These are phyloP conservation scores for Pteruthius melanotis DNA, from an alignment of 2,113 vertebrate species.

Conservation along the genomic window DNA sequence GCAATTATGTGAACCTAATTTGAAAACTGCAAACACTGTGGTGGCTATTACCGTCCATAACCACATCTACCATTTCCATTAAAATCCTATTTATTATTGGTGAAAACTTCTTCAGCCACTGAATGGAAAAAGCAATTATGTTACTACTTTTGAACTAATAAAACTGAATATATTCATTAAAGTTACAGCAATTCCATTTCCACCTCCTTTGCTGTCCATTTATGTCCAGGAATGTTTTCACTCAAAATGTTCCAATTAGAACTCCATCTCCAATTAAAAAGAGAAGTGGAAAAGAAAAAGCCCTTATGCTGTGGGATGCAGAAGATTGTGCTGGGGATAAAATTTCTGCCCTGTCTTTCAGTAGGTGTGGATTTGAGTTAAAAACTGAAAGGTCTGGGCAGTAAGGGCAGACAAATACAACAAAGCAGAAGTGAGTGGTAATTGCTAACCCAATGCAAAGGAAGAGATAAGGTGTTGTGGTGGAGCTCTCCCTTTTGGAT, in stretches of 20 bases:
- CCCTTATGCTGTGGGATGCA: background rate
- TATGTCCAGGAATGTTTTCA: conserved; percentile 35
- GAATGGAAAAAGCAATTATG: conserved; percentile 65
- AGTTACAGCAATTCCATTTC: conserved; percentile 52
- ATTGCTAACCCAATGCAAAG: background rate
- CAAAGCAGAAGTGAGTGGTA: background rate
- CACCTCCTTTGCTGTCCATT: conserved; percentile 4
- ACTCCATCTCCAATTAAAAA: conserved; percentile 14
- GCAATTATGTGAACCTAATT: conserved; percentile 57
- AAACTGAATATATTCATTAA: conserved; percentile 61
- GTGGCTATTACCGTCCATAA: conserved; percentile 47
- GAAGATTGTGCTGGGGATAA: background rate
- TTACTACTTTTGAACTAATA: conserved; percentile 63
- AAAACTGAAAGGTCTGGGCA: background rate
- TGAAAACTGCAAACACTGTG: conserved; percentile 52
- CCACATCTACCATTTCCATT: conserved; percentile 53
- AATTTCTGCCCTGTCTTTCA: background rate
- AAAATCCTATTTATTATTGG: conserved; percentile 63
- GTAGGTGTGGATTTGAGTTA: background rate
- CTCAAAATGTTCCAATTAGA: conserved; percentile 49
- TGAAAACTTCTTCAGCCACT: conserved; percentile 49
- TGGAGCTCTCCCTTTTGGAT: background rate
- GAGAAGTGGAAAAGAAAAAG: background rate
- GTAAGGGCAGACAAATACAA: background rate
- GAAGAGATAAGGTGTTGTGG: background rate